These are phyloP conservation scores for Apis laboriosa DNA, from an alignment of 1,140 invertebrate genomes.

Conservation along the genomic window DNA sequence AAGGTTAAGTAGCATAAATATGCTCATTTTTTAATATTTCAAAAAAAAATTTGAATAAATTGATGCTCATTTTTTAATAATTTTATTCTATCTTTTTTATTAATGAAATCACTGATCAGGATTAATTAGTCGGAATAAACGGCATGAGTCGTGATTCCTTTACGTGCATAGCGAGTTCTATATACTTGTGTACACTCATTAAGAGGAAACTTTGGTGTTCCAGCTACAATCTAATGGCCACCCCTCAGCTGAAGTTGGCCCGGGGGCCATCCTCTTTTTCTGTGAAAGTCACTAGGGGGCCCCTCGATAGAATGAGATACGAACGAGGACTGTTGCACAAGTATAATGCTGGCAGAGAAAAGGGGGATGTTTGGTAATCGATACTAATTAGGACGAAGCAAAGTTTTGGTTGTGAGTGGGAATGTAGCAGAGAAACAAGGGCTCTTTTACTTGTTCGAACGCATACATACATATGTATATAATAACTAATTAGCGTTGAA, in stretches of 20 bases:
- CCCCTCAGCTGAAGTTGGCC: background rate
- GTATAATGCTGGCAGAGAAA: slow-evolving; percentile 7
- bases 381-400: slow-evolving; percentile 59
- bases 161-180: background rate
- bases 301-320: background rate
- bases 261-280: background rate
- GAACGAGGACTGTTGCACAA: slow-evolving; percentile 6
- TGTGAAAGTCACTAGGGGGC: background rate
- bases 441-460: no score
- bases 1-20: no score
- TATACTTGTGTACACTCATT: background rate
- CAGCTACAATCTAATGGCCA: slow-evolving; percentile 14
- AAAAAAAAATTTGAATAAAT: background rate
- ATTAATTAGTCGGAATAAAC: slow-evolving; percentile 13
- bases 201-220: background rate
- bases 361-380: slow-evolving; percentile 59
- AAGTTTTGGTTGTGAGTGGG: slow-evolving; percentile 49
- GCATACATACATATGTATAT: no score
- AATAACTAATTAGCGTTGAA: no score
- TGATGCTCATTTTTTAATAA: no score
- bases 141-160: background rate
- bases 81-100: no score
- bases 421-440: background rate
- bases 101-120: no score
- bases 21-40: no score